phyloP scores from a whole-genome alignment of 1,140 invertebrate species.

The Neotoxoptera formosana region DNA sequence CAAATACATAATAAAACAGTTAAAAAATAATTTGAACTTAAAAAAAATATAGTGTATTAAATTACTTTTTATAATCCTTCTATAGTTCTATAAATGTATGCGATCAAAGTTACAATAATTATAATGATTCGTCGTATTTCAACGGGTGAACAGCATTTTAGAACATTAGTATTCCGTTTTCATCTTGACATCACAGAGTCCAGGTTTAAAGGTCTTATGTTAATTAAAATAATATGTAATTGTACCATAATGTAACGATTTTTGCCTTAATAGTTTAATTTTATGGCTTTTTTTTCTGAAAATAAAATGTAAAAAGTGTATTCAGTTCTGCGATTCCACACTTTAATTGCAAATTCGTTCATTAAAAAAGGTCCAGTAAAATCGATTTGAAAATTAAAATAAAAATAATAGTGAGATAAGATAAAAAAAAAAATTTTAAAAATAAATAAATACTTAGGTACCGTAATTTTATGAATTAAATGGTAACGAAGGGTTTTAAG shows the following conservation, averaged over 20 bases:
- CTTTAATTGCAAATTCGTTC: constrained; percentile 18
- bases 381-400: constrained; percentile 8
- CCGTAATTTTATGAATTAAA: not conserved
- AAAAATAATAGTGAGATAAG: not conserved
- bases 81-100: not conserved
- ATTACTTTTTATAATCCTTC: not conserved
- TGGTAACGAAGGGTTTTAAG: not conserved
- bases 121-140: constrained; percentile 2
- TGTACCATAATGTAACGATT: constrained; percentile 9
- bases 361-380: constrained; percentile 1
- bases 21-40: not conserved
- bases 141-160: not conserved
- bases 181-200: constrained; percentile 8
- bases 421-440: too few relatives aligned
- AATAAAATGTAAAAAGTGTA: constrained; percentile 37
- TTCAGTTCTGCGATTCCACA: not conserved
- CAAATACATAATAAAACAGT: not conserved
- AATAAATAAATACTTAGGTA: not conserved
- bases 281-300: not conserved
- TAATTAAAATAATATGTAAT: not conserved
- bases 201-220: not conserved
- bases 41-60: not conserved
- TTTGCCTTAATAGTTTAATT: constrained; percentile 29
- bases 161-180: not conserved
- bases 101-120: not conserved